phyloP scores from a whole-genome alignment of 2,797 vertebrate species.

The Cichlasoma orientale region DNA sequence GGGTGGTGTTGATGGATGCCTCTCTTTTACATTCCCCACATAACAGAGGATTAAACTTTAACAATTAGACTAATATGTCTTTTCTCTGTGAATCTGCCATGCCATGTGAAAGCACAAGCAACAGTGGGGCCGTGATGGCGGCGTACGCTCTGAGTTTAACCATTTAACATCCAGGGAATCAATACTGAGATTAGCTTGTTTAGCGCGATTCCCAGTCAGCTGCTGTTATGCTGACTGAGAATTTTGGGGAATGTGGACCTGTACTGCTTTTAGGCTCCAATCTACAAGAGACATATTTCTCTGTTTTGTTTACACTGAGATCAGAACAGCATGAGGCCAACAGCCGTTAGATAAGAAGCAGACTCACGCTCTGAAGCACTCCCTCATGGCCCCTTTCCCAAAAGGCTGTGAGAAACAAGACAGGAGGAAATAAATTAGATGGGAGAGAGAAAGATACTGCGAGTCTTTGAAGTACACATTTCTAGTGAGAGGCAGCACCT shows the following conservation, averaged over 20 bases:
- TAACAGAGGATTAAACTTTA: slow-evolving; percentile 10
- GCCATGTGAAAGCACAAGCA: neutral
- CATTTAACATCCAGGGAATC: neutral
- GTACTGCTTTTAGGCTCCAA: neutral
- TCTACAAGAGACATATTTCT: neutral
- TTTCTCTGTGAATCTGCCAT: neutral
- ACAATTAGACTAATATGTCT: slow-evolving; percentile 17
- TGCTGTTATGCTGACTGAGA: neutral
- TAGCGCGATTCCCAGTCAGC: neutral
- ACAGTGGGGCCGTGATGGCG: neutral
- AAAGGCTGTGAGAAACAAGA: slow-evolving; percentile 86
- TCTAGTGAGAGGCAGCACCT: slow-evolving; percentile 77
- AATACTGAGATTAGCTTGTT: neutral
- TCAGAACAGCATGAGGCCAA: slow-evolving; percentile 17
- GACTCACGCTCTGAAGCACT: slow-evolving; percentile 97
- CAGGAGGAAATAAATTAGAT: neutral
- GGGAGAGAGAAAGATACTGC: neutral
- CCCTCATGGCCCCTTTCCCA: slow-evolving; percentile 95
- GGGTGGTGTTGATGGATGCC: neutral
- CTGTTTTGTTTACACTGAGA: slow-evolving; percentile 34
- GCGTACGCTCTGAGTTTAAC: neutral
- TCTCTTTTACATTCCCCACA: slow-evolving; percentile 25
- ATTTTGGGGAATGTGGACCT: slow-evolving; percentile 46
- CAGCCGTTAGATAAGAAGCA: slow-evolving; percentile 10
- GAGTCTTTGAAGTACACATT: neutral